phyloP scores from a whole-genome alignment of 2,113 vertebrate species.

The Thermophis baileyi region DNA sequence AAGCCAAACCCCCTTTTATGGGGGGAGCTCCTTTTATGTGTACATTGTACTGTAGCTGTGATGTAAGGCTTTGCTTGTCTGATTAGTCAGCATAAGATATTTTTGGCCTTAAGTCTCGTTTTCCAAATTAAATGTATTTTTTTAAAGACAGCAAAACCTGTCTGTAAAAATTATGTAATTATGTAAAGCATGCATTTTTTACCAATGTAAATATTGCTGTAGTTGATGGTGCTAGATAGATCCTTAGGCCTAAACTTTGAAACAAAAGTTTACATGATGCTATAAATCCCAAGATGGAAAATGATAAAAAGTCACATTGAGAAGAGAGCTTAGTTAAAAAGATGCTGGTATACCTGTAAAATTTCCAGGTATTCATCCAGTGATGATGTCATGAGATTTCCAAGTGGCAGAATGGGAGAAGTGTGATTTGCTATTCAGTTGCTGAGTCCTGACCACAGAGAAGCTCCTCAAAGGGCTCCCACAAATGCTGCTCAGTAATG shows the following conservation, averaged over 20 bases:
- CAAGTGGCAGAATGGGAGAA: conserved; percentile 65
- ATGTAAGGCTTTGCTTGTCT: background rate
- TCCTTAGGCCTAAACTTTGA: conserved; percentile 76
- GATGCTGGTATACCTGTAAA: conserved; percentile 81
- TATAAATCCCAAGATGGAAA: conserved; percentile 83
- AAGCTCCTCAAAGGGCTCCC: background rate
- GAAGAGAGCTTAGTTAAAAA: conserved; percentile 77
- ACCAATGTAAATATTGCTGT: conserved; percentile 74
- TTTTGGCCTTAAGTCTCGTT: conserved; percentile 5
- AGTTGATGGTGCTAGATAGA: conserved; percentile 65
- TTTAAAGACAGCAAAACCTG: conserved; percentile 51
- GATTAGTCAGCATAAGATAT: background rate
- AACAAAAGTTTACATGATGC: conserved; percentile 85
- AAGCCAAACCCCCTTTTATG: no score
- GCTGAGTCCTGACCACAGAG: background rate
- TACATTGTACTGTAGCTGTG: background rate
- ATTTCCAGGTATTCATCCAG: conserved; percentile 93
- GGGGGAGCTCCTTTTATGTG: background rate
- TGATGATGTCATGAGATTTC: conserved; percentile 88
- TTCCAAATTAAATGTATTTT: conserved; percentile 37
- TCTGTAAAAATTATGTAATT: no score
- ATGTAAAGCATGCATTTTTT: conserved; percentile 65
- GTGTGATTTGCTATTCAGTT: background rate
- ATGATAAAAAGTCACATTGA: conserved; percentile 88
- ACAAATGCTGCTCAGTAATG: background rate